Base-by-base conservation (phyloP, 1,140 invertebrate species). In the Pogonomyrmex californicus region DNA sequence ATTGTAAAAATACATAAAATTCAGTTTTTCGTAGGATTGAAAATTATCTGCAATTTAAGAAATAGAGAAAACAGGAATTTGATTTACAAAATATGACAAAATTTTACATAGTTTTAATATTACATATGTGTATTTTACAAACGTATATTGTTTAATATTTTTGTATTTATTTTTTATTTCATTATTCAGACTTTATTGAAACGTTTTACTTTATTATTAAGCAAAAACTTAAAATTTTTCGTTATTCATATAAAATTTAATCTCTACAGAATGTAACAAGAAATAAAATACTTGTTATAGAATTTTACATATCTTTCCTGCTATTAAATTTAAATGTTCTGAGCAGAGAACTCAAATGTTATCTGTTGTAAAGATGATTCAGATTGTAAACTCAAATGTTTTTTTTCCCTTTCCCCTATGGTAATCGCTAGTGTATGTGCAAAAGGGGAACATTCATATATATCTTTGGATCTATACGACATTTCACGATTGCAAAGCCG, bases 311-410 rank as follows among this genome's bases (percentile, higher is more conserved):
- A 41, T 41, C 14, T 2, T 66, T 79, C 1, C 1, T 76, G 17
- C 10, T 12, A 38, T 4, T 63, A 2, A 60, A 76, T 33, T 76
- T 3, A 30, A 68, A 68, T 47, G 2, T 68, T 68, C 3, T 14
- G 38, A 30, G 4, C 30, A 17, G 0, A 47, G 0, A 14, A 3
- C 23, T 23, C 12, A 60, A 54, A 47, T 47, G 4, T 65, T 78
- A 78, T 12, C 14, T n/a, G 10, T 78, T 78, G 38, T 41, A 65
- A 78, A 78, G 10, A 63, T 38, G 30, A 65, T 66, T 38, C 10
- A 41, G 44, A 79, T 81, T 81, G 33, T n/a, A 56, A 68, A 81
- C 17, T 54, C 23, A n/a, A 66, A 62, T 62, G 12, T 77, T 70
- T 66, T 30, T 81, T 17, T 66, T 66, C 23, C 3, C 66, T 49